A percentile compares a stretch with the other conserved stretches of the same genome.
Evolutionary conservation across 23 tunicate species (phyloP).

Genomic region (Diplosoma virens): DNA sequence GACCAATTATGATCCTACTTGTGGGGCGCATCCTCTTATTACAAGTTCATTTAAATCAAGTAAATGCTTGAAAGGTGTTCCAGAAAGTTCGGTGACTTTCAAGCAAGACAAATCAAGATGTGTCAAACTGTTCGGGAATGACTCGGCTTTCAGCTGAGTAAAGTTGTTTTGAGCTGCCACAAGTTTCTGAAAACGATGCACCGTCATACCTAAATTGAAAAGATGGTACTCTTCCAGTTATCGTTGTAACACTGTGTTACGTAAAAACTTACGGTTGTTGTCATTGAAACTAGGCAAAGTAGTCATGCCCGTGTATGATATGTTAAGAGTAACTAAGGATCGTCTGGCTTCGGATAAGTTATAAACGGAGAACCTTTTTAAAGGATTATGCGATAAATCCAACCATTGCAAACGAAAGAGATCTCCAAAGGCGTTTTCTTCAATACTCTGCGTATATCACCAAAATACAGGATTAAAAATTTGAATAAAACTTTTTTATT

Average conservation of each 20-base stretch:
- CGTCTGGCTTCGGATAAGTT: constrained; percentile 8
- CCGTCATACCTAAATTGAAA: neutral
- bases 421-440: constrained; percentile 18
- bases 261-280: neutral
- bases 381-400: constrained; percentile 18
- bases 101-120: constrained; percentile 37
- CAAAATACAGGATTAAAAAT: too few relatives aligned
- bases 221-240: neutral
- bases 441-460: constrained; percentile 9
- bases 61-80: constrained; percentile 6
- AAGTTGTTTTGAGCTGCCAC: constrained; percentile 11
- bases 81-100: neutral
- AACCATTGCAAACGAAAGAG: constrained; percentile 24
- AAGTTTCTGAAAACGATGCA: neutral
- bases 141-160: neutral
- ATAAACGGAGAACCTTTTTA: neutral
- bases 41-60: constrained; percentile 10
- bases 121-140: constrained; percentile 10
- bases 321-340: constrained; percentile 4
- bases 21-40: constrained; percentile 30
- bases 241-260: neutral
- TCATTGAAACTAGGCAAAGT: constrained; percentile 2
- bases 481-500: too few relatives aligned
- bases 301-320: constrained; percentile 6
- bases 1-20: too few relatives aligned